Conservation (phyloP, 2,797 vertebrate species). For the Lithobates sylvaticus region DNA sequence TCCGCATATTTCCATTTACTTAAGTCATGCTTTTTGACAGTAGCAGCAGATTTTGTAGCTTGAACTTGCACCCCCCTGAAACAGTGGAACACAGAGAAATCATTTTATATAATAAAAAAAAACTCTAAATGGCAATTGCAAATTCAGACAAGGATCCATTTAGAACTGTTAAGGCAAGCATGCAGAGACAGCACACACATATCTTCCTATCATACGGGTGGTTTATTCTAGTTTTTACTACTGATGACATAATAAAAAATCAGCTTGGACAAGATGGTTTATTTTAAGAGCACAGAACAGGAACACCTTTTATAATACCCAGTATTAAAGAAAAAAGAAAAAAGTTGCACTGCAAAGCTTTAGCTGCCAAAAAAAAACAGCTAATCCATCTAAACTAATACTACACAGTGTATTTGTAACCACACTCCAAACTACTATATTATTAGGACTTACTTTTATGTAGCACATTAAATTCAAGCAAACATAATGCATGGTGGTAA, state of each 20-base stretch:
- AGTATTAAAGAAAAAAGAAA: neutral
- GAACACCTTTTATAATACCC: neutral
- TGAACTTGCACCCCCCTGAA: slow-evolving; percentile 90
- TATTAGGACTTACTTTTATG: too few species aligned
- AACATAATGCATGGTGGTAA: too few species aligned
- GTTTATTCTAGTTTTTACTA: slow-evolving; percentile 9
- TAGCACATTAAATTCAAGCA: too few species aligned
- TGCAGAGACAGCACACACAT: neutral
- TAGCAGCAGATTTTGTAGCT: slow-evolving; percentile 92
- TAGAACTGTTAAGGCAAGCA: neutral
- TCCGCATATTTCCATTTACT: slow-evolving; percentile 99
- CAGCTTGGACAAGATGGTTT: neutral
- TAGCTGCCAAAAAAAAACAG: too few species aligned
- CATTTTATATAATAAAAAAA: slow-evolving; percentile 26
- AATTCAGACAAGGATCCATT: slow-evolving; percentile 7
- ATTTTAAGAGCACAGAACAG: slow-evolving; percentile 1
- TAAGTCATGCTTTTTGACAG: slow-evolving; percentile 93
- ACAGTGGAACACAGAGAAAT: slow-evolving; percentile 57
- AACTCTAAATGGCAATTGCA: slow-evolving; percentile 3
- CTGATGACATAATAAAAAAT: slow-evolving; percentile 36
- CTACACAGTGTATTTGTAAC: too few species aligned
- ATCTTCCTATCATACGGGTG: neutral
- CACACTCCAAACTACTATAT: too few species aligned
- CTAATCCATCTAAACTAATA: neutral
- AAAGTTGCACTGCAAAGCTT: neutral